These are phyloP conservation scores for Ernsta delagoae DNA, from an alignment of 2,888 invertebrate species.

Conservation along the genomic window DNA sequence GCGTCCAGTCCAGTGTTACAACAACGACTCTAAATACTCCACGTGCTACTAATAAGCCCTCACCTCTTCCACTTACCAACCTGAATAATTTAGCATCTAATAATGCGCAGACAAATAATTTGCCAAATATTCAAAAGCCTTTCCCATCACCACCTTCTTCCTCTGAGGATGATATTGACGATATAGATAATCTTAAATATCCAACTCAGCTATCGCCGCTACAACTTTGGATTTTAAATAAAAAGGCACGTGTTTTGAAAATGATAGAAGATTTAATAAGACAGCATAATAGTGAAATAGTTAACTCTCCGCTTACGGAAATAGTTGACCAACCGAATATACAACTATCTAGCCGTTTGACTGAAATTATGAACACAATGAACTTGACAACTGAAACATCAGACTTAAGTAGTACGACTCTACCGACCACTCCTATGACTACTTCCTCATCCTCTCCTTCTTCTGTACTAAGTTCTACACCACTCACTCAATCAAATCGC, in stretches of 20 bases:
- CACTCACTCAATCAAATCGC: constrained; percentile 44
- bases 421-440: constrained; percentile 47
- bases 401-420: constrained; percentile 46
- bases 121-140: constrained; percentile 45
- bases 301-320: constrained; percentile 65
- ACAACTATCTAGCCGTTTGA: constrained; percentile 67
- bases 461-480: constrained; percentile 47
- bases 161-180: constrained; percentile 46
- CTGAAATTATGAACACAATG: constrained; percentile 72
- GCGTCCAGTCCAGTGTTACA: constrained; percentile 2
- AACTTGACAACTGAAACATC: constrained; percentile 58
- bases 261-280: constrained; percentile 80
- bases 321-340: constrained; percentile 57
- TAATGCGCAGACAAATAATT: constrained; percentile 43
- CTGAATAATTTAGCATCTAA: too few relatives aligned
- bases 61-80: constrained; percentile 65
- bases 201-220: constrained; percentile 66
- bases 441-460: constrained; percentile 50
- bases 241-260: constrained; percentile 77
- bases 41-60: constrained; percentile 54
- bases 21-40: constrained; percentile 42
- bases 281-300: constrained; percentile 75
- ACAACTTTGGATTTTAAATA: constrained; percentile 77
- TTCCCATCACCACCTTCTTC: constrained; percentile 12
- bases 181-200: constrained; percentile 55